Base-by-base conservation (phyloP, 2,113 vertebrate species). In the Callocephalon fimbriatum region DNA sequence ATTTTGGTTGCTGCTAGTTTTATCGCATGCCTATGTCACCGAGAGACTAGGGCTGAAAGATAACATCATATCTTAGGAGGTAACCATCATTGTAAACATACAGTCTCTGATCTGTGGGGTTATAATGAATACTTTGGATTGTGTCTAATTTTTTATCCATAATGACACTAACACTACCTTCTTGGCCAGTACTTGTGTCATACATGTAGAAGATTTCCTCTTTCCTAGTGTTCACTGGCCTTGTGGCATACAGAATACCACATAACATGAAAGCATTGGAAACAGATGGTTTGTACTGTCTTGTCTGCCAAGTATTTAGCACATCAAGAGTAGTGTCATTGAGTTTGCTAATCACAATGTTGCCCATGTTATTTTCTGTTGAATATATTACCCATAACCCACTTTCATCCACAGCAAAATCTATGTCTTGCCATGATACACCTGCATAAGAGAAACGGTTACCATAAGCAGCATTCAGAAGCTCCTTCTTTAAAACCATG, bases 321-420 rank as follows among this genome's bases (percentile, higher is more conserved):
- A 99, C 99, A 53, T 98, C 98, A 45, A 99, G 98, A 19, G 99
- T 99, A 86, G 99, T 99, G 8, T 99, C 99, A 90, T 99, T 99
- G 93, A 99, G 98, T 97, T 98, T 99, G 97, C 99, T 99, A 80
- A 99, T 98, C 94, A 99, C 98, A 4, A 99, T 98, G 85, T 99
- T 99, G 72, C 99, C 99, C 37, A 98, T 98, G 96, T 97, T 99
- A 93, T 98, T 98, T 97, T 99, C 99, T 1, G 99, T 99, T 62
- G 99, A 98, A 91, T 99, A 99, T 97, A 99, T 99, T 86, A 99
- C 99, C 99, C 99, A 99, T 91, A 99, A 98, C 15, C 99, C 99
- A 40, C 97, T 98, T 97, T 99, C 99, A 91, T 99, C 99, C 89
- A 99, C 98, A 0, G 99, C 98, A 32, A 99, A 98, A 97, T 99